Base-by-base conservation (phyloP, 1,140 invertebrate species). In the Drosophila nasuta region DNA sequence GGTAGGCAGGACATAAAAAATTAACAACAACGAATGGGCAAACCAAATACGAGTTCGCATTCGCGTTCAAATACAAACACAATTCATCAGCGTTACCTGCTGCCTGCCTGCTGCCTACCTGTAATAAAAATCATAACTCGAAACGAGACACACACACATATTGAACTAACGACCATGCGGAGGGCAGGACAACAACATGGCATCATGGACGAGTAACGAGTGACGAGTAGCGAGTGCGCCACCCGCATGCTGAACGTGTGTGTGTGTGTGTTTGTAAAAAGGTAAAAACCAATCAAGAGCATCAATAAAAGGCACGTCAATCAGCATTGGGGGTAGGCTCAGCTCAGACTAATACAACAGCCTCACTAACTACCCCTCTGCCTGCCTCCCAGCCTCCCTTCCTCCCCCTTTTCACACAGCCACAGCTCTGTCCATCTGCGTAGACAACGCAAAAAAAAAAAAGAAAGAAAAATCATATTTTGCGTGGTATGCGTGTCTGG, bases 201-300 rank as follows among this genome's bases (percentile, higher is more conserved):
- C 35, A 8, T 49, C 10, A 28, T 25, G 43, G 48, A 30, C 13
- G 56, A 33, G 51, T 8, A 46, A 8, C 48, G 33, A 35, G 52
- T 38, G 4, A 6, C 51, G 43, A 67, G 43, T 57, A 49, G 48
- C 30, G 60, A 51, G 33, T 25, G 33, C 8, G 59, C 54, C 51
- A 33, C 51, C 54, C 54, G 54, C 54, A 57, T 57, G 28, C n/a
- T 57, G 33, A 17, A 67, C 76, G 74, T 87, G 28, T 63, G 63
- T 62, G 13, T 13, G 38, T 48, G 54, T 54, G 43, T 54, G 57
- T 56, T 58, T 65, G 62, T 66, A 73, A 90, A 90, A 90, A 87
- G 87, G 87, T 90, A 91, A 91, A 90, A 90, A 91, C 87, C 87
- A 91, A 91, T 91, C 87, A 90, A 90, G 87, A 90, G 86, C 87